These are phyloP conservation scores for Petrocephalus sullivani DNA, from an alignment of 2,797 vertebrate genomes.

Conservation along the genomic window DNA sequence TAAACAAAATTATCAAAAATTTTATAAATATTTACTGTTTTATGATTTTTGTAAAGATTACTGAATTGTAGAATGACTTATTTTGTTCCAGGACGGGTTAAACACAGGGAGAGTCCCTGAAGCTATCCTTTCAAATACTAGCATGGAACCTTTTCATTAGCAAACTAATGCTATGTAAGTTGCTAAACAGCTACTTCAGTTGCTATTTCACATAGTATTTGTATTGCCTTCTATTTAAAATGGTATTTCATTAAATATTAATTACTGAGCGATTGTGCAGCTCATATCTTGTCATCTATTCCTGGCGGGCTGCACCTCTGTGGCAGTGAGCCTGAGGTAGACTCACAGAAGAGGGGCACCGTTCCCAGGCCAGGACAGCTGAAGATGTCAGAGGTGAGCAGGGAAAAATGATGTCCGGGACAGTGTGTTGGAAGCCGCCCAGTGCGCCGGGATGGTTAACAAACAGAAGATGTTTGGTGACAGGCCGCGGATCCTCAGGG, in stretches of 20 bases:
- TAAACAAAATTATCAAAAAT: neutral
- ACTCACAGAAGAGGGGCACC: neutral
- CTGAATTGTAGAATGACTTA: neutral
- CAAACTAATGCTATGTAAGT: too few relatives aligned
- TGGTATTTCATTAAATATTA: neutral
- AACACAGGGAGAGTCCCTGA: neutral
- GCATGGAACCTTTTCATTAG: too few relatives aligned
- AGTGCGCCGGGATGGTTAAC: neutral
- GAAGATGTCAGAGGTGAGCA: neutral
- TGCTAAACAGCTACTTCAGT: neutral
- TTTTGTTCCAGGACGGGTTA: neutral
- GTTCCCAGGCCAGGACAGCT: neutral
- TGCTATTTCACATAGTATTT: neutral
- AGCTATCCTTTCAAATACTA: too few relatives aligned
- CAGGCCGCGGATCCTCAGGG: conserved; percentile 13
- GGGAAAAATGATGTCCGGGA: neutral
- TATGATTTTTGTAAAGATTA: neutral
- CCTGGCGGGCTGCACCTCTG: conserved; percentile 1
- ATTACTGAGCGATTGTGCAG: neutral
- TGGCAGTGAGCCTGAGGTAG: neutral
- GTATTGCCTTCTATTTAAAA: conserved; percentile 2
- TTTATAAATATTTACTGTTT: neutral
- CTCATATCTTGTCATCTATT: neutral
- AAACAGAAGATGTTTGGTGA: conserved; percentile 15
- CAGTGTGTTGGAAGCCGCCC: neutral